Percentiles rank a stretch among this genome's conserved stretches.
Evolutionary conservation across 1,140 invertebrate genomes (phyloP).

Genomic region (Pogonognathellus flavescens): DNA sequence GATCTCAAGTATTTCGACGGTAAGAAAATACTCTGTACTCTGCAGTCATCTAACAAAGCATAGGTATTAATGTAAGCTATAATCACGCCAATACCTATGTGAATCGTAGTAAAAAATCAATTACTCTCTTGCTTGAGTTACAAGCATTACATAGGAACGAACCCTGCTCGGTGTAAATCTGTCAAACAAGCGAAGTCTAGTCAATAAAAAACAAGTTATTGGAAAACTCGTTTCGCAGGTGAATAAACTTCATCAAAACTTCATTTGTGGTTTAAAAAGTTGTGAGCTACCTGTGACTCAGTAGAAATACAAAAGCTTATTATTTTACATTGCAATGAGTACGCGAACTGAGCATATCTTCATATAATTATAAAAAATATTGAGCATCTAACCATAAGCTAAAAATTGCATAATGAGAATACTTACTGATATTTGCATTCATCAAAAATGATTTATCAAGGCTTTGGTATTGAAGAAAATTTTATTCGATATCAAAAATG

Average conservation of each 20-base stretch:
- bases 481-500: no score
- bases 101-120: not conserved
- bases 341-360: no score
- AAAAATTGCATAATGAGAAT: no score
- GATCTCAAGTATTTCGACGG: not conserved
- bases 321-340: no score
- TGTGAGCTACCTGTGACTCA: no score
- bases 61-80: no score
- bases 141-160: not conserved
- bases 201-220: conserved; percentile 28
- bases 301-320: no score
- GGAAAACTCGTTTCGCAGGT: conserved; percentile 29
- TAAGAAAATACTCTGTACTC: not conserved
- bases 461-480: no score
- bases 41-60: not conserved
- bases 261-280: not conserved
- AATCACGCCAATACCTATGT: not conserved
- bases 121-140: not conserved
- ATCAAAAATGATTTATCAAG: no score
- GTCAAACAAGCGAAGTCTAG: not conserved
- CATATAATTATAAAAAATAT: no score
- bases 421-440: no score
- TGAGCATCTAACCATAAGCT: no score
- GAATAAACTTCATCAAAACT: conserved; percentile 19
- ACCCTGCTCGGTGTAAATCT: not conserved